A percentile compares a stretch with the other conserved stretches of the same genome.
phyloP scores from a whole-genome alignment of 1,140 invertebrate genomes.

The Odontomachus brunneus region DNA sequence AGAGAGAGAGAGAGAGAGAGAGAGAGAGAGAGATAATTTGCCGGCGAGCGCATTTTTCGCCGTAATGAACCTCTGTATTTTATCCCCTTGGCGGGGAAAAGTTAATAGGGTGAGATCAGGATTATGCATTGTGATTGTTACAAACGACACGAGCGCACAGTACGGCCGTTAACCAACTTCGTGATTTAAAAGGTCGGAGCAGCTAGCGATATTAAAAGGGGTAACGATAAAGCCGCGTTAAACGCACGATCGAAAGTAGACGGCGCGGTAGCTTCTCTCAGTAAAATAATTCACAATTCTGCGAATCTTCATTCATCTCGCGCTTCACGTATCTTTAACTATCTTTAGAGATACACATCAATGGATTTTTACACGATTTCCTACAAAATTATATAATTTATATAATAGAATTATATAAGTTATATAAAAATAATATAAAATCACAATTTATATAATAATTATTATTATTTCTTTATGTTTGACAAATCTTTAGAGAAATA shows the following conservation, averaged over 20 bases:
- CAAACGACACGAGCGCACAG: background rate
- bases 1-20: background rate
- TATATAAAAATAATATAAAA: no score
- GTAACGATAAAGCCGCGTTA: background rate
- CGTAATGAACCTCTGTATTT: background rate
- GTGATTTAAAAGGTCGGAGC: background rate
- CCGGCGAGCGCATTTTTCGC: background rate
- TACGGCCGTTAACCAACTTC: background rate
- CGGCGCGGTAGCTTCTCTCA: background rate
- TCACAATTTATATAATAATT: no score
- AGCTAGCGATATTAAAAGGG: no score
- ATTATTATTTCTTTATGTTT: no score
- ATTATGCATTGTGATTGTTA: slow-evolving; percentile 9
- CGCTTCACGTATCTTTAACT: no score
- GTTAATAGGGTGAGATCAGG: slow-evolving; percentile 14
- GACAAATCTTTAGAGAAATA: no score
- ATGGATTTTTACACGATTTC: no score
- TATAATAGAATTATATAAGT: no score
- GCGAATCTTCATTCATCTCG: background rate
- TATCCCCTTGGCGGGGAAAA: background rate
- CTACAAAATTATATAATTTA: no score
- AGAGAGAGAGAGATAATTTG: slow-evolving; percentile 22
- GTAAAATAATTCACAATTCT: background rate
- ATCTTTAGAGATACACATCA: no score
- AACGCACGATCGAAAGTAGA: background rate